A percentile compares a stretch with the other conserved stretches of the same genome.
Conservation (phyloP, 2,888 invertebrate genomes). For the Pheosia tremula region DNA sequence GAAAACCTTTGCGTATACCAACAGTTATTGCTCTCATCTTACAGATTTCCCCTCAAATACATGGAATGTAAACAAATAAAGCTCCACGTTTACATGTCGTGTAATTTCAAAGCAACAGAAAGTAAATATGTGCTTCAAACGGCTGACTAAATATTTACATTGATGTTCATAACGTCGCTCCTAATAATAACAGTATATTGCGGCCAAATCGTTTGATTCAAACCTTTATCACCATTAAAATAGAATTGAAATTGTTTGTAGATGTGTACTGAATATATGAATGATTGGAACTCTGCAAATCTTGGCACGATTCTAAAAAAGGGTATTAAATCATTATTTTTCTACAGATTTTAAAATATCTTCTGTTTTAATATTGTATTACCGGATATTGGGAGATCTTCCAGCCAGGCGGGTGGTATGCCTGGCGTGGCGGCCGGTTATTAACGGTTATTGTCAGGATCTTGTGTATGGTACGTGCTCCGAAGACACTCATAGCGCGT, state of each 20-base stretch:
- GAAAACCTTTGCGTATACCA: background rate
- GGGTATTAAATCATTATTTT: conserved; percentile 57
- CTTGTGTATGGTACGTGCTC: too few relatives aligned
- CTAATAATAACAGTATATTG: conserved; percentile 24
- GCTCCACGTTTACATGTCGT: conserved; percentile 18
- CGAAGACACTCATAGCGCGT: too few relatives aligned
- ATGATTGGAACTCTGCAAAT: conserved; percentile 50
- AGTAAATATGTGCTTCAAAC: conserved; percentile 26
- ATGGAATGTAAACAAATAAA: conserved; percentile 20
- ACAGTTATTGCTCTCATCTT: conserved; percentile 4
- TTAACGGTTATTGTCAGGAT: too few relatives aligned
- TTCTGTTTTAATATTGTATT: conserved; percentile 45
- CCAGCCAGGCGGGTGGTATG: too few relatives aligned
- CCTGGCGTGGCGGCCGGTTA: too few relatives aligned
- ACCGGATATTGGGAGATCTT: background rate
- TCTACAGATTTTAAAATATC: conserved; percentile 51
- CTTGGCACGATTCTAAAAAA: conserved; percentile 52
- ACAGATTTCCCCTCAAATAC: conserved; percentile 10
- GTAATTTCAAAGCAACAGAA: conserved; percentile 24
- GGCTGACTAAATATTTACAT: conserved; percentile 35
- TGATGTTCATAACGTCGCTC: conserved; percentile 38
- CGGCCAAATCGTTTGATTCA: conserved; percentile 16
- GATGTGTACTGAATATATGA: conserved; percentile 49
- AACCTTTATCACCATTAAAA: conserved; percentile 13
- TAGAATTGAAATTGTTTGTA: conserved; percentile 25